phyloP scores from a whole-genome alignment of 2,888 invertebrate species.

The Falcaria lacertinaria region DNA sequence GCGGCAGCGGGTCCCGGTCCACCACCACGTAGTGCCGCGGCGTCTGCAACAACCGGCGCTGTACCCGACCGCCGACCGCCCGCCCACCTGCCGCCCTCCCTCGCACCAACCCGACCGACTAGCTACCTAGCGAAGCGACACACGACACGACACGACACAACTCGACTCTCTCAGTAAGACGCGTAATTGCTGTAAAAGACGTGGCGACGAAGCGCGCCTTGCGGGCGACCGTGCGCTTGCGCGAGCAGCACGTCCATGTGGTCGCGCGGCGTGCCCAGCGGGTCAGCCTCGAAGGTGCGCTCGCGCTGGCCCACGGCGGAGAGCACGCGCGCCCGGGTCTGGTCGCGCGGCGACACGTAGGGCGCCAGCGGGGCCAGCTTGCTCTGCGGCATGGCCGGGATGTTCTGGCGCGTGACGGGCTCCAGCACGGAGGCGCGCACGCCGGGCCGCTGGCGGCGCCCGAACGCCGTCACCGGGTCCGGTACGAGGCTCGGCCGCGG shows the following conservation, averaged over 20 bases:
- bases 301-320: conserved; percentile 79
- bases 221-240: conserved; percentile 78
- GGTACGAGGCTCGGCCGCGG: conserved; percentile 91
- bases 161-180: conserved; percentile 54
- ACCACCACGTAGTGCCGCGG: conserved; percentile 94
- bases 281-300: conserved; percentile 78
- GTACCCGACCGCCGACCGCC: conserved; percentile 40
- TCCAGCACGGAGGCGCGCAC: conserved; percentile 69
- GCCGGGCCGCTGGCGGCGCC: conserved; percentile 80
- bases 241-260: conserved; percentile 84
- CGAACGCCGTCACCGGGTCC: conserved; percentile 92
- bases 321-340: conserved; percentile 82
- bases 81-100: conserved; percentile 49
- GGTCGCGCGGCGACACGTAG: conserved; percentile 84
- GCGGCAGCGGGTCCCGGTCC: conserved; percentile 85
- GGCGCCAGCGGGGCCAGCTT: conserved; percentile 82
- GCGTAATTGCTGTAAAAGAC: conserved; percentile 79
- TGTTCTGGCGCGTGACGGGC: conserved; percentile 81
- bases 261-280: conserved; percentile 79
- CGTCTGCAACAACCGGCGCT: conserved; percentile 85
- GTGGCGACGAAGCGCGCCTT: conserved; percentile 70
- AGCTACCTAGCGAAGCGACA: conserved; percentile 70
- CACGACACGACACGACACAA: conserved; percentile 36
- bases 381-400: conserved; percentile 80
- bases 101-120: conserved; percentile 54